A percentile compares a stretch with the other conserved stretches of the same genome.
phyloP scores from a whole-genome alignment of 2,888 invertebrate genomes.

The Pristionchus exspectatus region DNA sequence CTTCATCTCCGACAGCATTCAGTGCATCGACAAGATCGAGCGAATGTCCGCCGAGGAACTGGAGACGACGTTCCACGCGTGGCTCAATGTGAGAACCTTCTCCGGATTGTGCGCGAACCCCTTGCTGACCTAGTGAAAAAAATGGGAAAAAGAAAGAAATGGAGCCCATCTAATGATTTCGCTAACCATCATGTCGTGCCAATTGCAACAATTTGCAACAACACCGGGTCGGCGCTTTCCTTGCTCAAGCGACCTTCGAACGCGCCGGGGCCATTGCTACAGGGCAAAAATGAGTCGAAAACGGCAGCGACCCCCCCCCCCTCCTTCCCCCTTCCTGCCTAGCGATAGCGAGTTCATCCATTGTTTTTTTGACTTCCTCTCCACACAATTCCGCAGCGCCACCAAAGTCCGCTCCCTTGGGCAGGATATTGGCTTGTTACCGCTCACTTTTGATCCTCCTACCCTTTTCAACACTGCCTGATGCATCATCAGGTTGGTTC shows the following conservation, averaged over 20 bases:
- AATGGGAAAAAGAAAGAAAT: too few relatives aligned
- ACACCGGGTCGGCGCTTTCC: background rate
- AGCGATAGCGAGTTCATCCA: background rate
- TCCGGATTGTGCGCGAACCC: too few relatives aligned
- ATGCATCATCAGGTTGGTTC: background rate
- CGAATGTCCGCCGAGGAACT: conserved; percentile 55
- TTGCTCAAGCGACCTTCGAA: background rate
- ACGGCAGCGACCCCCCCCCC: background rate
- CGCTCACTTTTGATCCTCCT: background rate
- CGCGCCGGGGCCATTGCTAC: background rate
- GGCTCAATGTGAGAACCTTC: conserved; percentile 70
- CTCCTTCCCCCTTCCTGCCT: background rate
- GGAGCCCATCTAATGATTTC: too few relatives aligned
- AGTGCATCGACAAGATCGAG: conserved; percentile 25
- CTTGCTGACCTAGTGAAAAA: too few relatives aligned
- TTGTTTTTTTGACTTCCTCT: background rate
- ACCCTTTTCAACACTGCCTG: background rate
- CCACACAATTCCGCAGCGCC: background rate
- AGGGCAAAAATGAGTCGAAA: background rate
- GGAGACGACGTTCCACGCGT: conserved; percentile 74
- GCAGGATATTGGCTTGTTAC: background rate
- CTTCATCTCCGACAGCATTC: conserved; percentile 15
- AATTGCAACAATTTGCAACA: background rate
- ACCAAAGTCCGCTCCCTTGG: background rate
- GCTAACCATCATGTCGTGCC: too few relatives aligned